These are phyloP conservation scores for Hesperophylax magnus DNA, from an alignment of 1,140 invertebrate species.

Conservation along the genomic window DNA sequence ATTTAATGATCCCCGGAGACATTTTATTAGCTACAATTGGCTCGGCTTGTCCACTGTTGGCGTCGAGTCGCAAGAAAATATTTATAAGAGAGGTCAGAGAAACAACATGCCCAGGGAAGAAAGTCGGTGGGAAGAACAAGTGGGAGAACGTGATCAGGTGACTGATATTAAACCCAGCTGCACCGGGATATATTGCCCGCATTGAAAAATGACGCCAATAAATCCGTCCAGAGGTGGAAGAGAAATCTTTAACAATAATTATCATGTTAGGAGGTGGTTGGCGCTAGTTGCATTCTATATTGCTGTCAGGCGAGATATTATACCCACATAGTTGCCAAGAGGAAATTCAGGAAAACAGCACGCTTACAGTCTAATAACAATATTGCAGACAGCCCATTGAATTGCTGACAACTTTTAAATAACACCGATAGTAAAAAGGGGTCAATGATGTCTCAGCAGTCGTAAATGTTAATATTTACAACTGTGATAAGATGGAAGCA, in stretches of 20 bases:
- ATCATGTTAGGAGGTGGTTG: background rate
- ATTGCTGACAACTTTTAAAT: too few species aligned
- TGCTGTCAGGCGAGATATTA: too few species aligned
- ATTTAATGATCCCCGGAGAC: background rate
- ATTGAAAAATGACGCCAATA: slow-evolving; percentile 13
- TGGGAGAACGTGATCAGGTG: slow-evolving; percentile 34
- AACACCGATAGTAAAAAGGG: too few species aligned
- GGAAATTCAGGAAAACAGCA: too few species aligned
- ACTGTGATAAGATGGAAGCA: too few species aligned
- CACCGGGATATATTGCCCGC: slow-evolving; percentile 1
- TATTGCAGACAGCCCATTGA: too few species aligned
- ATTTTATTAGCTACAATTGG: slow-evolving; percentile 15
- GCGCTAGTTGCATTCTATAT: background rate
- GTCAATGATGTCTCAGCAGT: too few species aligned
- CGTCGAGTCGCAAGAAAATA: background rate
- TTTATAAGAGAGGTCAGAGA: background rate
- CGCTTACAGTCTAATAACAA: too few species aligned
- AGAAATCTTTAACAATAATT: slow-evolving; percentile 3
- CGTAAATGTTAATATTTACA: too few species aligned
- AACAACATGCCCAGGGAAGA: slow-evolving; percentile 1
- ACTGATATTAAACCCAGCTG: slow-evolving; percentile 15
- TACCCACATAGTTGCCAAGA: too few species aligned
- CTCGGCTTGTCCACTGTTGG: background rate
- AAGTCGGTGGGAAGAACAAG: slow-evolving; percentile 21
- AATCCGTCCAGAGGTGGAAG: background rate